Percentiles rank a stretch among this genome's conserved stretches.
Evolutionary conservation across 2,797 vertebrate genomes (phyloP).

Genomic region (Rhinatrema bivittatum): DNA sequence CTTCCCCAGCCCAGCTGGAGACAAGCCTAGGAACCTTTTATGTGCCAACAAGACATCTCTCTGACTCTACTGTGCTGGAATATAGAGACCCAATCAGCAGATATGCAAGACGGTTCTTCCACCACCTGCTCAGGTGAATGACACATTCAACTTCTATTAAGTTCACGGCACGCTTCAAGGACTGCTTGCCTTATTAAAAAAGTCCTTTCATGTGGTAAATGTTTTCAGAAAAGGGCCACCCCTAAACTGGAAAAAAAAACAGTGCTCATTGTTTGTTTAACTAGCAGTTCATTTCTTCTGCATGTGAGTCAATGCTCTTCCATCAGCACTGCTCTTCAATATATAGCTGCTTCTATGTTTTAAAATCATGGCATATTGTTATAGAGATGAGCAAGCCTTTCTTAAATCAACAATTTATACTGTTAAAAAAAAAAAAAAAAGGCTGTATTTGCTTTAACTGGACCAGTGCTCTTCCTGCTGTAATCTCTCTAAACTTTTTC

Average conservation of each 20-base stretch:
- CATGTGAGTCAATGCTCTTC: slow-evolving; percentile 28
- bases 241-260: slow-evolving; percentile 27
- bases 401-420: slow-evolving; percentile 10
- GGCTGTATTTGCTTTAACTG: too few relatives aligned
- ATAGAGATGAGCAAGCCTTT: too few relatives aligned
- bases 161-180: slow-evolving; percentile 46
- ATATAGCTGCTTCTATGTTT: slow-evolving; percentile 19
- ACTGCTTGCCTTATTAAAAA: slow-evolving; percentile 8
- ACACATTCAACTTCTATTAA: slow-evolving; percentile 32
- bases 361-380: slow-evolving; percentile 8
- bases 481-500: too few relatives aligned
- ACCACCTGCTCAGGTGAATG: slow-evolving; percentile 91
- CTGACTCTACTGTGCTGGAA: slow-evolving; percentile 74
- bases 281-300: slow-evolving; percentile 35
- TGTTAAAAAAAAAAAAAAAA: too few relatives aligned
- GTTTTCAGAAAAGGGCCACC: too few relatives aligned
- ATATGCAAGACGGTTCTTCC: slow-evolving; percentile 90
- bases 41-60: slow-evolving; percentile 69
- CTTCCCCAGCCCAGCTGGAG: slow-evolving; percentile 81
- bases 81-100: slow-evolving; percentile 82
- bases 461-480: too few relatives aligned
- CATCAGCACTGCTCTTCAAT: slow-evolving; percentile 22
- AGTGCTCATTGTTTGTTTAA: slow-evolving; percentile 39
- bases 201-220: slow-evolving; percentile 21
- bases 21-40: slow-evolving; percentile 86